Evolutionary conservation across 64 coral and sea anemone species (phyloP).

Genomic region (Anthopleura sola): DNA sequence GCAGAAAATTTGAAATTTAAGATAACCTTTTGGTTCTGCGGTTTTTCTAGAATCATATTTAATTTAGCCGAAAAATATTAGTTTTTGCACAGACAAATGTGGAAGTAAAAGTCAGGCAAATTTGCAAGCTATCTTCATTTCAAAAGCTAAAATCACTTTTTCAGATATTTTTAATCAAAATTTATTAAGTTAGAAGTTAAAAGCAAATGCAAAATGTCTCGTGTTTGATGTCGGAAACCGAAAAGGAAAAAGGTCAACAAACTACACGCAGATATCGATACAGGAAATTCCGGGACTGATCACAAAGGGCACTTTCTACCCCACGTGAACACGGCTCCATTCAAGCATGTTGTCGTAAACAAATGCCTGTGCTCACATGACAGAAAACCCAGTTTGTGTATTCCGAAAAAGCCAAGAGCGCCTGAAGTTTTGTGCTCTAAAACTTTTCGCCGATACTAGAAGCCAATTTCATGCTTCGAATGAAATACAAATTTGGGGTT

Average conservation of each 20-base stretch:
- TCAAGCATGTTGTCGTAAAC: background rate
- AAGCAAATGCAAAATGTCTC: background rate
- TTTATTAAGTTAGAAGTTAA: background rate
- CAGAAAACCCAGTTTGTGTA: no score
- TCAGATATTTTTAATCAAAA: background rate
- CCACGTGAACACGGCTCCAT: background rate
- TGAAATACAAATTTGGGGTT: no score
- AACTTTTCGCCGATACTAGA: no score
- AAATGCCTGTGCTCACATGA: no score
- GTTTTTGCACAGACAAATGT: no score
- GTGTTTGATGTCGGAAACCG: background rate
- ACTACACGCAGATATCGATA: background rate
- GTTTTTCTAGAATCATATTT: background rate
- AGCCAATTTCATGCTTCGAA: no score
- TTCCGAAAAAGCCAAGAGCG: no score
- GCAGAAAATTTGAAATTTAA: background rate
- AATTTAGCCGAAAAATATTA: no score
- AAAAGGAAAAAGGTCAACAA: background rate
- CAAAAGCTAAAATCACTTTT: no score
- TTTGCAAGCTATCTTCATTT: no score
- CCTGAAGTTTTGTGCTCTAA: no score
- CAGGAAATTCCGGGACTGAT: background rate
- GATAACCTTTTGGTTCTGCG: background rate
- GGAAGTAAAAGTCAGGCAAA: no score
- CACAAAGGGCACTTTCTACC: background rate